Evolutionary conservation across 2,797 vertebrate species (phyloP), one percentile per base, ranked within the genome.

Genomic region (Cryptoprocta ferox): DNA sequence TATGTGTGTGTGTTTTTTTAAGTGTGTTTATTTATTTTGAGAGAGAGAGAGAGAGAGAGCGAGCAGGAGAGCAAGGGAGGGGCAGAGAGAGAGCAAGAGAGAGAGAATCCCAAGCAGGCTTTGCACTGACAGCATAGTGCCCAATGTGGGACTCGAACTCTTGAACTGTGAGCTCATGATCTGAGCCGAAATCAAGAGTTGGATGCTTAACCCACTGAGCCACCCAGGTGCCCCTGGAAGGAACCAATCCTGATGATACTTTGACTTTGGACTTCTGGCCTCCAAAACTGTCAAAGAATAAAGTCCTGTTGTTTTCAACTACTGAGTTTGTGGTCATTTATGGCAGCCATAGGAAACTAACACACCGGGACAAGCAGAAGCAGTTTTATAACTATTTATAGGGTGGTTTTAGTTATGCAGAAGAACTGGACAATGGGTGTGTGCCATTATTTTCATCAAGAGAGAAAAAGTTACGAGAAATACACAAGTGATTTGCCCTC

Each of bases 211-310:
- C 19, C 19, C 0, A 19, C 53, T 21, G 53, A 56, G 53, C 53
- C 53, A 21, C 18, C 19, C 2, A 6, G 18, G 19, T 18, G 16
- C 1, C 45, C 13, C 21, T 4, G 10, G 79, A 16, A 79, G 53
- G 28, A 66, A 18, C 53, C 26, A 61, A 10, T 24, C 18, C 16
- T 14, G 15, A 24, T 1, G 37, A 48, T 16, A 6, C 18, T 2
- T 14, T 68, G 48, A 73, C 13, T 56, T 21, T 56, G 53, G 53
- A 56, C 83, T 63, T 65, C 45, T 19, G 11, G 12, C 81, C 24
- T 18, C 71, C 42, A 75, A 48, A 80, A 48, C 32, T 9, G 68
- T 0, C 0, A 28, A 4, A 14, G 32, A 9, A 73, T 1, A 3
- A 10, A 37, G 32, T 35, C 32, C 68, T 42, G 42, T 9, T 45